These are phyloP conservation scores for Apteryx mantelli DNA, from an alignment of 2,113 vertebrate genomes.

Conservation along the genomic window DNA sequence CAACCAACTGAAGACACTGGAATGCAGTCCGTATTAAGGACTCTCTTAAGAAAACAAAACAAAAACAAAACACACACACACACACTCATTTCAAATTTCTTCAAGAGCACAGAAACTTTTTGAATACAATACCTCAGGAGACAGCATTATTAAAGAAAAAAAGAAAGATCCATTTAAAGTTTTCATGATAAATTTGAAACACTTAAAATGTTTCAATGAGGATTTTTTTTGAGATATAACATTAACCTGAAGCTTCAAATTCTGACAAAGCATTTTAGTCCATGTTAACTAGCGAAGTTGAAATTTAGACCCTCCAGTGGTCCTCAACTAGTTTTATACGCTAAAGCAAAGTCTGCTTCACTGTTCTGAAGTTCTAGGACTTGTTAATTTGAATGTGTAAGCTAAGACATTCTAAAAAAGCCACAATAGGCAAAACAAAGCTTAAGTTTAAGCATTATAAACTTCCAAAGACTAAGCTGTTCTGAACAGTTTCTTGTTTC, in stretches of 20 bases:
- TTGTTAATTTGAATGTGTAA: not conserved
- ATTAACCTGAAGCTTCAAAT: not conserved
- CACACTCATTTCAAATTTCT: slow-evolving; percentile 38
- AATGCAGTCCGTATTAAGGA: slow-evolving; percentile 97
- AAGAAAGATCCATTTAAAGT: no score
- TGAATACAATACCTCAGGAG: not conserved
- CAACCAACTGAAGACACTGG: slow-evolving; percentile 99
- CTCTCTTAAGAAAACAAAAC: slow-evolving; percentile 82
- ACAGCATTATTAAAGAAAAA: not conserved
- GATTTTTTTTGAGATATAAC: not conserved
- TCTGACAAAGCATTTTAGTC: not conserved
- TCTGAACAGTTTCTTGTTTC: not conserved
- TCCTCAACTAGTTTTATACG: not conserved
- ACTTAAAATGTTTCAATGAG: not conserved
- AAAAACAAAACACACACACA: slow-evolving; percentile 16
- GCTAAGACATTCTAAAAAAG: not conserved
- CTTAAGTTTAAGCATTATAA: not conserved
- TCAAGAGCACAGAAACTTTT: not conserved
- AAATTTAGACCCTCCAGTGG: not conserved
- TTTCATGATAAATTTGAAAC: not conserved
- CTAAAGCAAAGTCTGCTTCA: not conserved
- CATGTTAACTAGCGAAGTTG: not conserved
- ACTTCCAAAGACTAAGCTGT: not conserved
- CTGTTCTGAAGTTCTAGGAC: not conserved
- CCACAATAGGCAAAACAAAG: not conserved